Conservation (phyloP, 2,888 invertebrate genomes). For the Melieria omissa region DNA sequence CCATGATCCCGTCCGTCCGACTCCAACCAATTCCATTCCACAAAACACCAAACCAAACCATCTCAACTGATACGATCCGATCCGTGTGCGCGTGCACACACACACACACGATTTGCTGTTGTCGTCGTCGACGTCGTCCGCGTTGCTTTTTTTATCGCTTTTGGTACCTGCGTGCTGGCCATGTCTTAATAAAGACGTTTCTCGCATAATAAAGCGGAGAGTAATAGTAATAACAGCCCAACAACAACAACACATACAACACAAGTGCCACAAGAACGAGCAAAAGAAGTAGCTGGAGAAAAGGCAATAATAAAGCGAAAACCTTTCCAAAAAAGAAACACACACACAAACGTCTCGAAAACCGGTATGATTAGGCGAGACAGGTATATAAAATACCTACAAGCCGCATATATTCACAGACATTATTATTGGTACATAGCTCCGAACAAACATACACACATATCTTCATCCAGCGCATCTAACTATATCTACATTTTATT, state of each 20-base stretch:
- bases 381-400: slow-evolving; percentile 3
- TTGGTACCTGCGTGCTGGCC: slow-evolving; percentile 1
- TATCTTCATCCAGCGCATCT: too few species aligned
- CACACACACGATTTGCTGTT: not conserved
- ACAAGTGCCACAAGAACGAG: too few species aligned
- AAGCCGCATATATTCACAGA: too few species aligned
- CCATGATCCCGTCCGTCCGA: not conserved
- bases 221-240: not conserved
- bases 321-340: too few species aligned
- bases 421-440: too few species aligned
- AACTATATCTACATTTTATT: too few species aligned
- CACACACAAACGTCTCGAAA: slow-evolving; percentile 7
- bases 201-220: slow-evolving; percentile 19
- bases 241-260: not conserved
- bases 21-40: not conserved
- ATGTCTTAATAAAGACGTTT: slow-evolving; percentile 22
- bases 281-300: too few species aligned
- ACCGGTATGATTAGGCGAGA: slow-evolving; percentile 13
- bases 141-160: not conserved
- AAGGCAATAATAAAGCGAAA: too few species aligned
- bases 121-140: not conserved
- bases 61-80: too few species aligned
- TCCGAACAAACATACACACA: too few species aligned
- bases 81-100: not conserved
- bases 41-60: not conserved